Evolutionary conservation across 1,140 invertebrate species (phyloP).

Genomic region (Brachionus plicatilis): DNA sequence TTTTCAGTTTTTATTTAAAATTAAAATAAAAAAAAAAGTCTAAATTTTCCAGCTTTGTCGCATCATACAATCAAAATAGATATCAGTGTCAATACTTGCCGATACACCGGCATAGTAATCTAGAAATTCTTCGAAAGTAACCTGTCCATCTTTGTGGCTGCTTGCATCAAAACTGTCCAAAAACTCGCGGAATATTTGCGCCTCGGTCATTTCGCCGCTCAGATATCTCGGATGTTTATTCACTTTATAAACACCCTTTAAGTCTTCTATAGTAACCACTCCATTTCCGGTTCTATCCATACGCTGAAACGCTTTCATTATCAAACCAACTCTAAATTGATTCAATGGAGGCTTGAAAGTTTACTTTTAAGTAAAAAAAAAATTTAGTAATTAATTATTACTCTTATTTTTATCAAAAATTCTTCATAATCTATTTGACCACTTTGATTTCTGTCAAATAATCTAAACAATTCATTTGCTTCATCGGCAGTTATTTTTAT

Average conservation of each 20-base stretch:
- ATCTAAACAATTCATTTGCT: conserved; percentile 64
- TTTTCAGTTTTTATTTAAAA: not conserved
- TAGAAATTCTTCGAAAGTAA: conserved; percentile 48
- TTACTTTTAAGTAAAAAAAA: conserved; percentile 42
- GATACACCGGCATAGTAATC: conserved; percentile 50
- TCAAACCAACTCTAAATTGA: conserved; percentile 66
- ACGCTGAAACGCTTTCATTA: conserved; percentile 79
- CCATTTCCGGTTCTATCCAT: conserved; percentile 79
- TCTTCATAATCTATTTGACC: conserved; percentile 82
- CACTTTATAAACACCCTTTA: conserved; percentile 73
- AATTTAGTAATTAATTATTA: not conserved
- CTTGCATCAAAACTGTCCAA: conserved; percentile 77
- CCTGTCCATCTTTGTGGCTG: conserved; percentile 69
- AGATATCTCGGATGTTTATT: conserved; percentile 73
- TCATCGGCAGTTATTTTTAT: conserved; percentile 66
- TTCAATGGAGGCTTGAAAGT: conserved; percentile 78
- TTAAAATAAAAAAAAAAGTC: not conserved
- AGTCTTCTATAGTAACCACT: conserved; percentile 43
- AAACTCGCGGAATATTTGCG: conserved; percentile 76
- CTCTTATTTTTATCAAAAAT: conserved; percentile 61
- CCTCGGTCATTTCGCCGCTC: conserved; percentile 79
- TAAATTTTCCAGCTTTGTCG: conserved; percentile 48
- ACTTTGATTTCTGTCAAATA: conserved; percentile 75
- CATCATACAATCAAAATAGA: conserved; percentile 54
- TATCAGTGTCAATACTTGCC: conserved; percentile 51